Conservation (phyloP, 2,888 invertebrate genomes). For the Melanargia galathea region DNA sequence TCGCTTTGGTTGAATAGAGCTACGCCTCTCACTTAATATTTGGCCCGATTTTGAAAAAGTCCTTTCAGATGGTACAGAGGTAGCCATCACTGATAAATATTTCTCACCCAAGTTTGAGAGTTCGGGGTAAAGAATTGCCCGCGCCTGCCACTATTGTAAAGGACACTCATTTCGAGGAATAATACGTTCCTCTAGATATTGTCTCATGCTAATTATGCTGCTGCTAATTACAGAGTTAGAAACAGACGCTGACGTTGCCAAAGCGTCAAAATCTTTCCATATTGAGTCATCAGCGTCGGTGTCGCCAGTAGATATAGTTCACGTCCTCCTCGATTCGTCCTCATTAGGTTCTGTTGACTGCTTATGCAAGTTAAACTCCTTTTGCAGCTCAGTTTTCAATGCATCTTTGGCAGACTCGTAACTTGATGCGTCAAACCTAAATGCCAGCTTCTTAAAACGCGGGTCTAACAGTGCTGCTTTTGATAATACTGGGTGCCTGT, state of each 20-base stretch:
- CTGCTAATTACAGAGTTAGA: conserved; percentile 16
- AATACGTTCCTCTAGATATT: too few species aligned
- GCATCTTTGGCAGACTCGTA: conserved; percentile 28
- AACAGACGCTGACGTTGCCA: too few species aligned
- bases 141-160: too few species aligned
- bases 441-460: conserved; percentile 45
- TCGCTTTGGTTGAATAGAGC: conserved; percentile 37
- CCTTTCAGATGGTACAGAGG: too few species aligned
- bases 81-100: too few species aligned
- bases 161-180: too few species aligned
- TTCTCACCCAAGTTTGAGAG: too few species aligned
- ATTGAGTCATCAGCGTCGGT: too few species aligned
- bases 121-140: too few species aligned
- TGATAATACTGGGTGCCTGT: conserved; percentile 41
- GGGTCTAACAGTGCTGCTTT: conserved; percentile 40
- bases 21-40: conserved; percentile 45
- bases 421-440: conserved; percentile 39
- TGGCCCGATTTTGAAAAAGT: conserved; percentile 42
- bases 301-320: too few species aligned
- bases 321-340: neutral
- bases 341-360: conserved; percentile 34
- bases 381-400: conserved; percentile 45
- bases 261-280: too few species aligned
- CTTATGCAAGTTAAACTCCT: conserved; percentile 38
- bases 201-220: too few species aligned